Evolutionary conservation across 2,888 invertebrate species (phyloP), one percentile per base, ranked within the genome.

Genomic region (Parthenolecanium corni): DNA sequence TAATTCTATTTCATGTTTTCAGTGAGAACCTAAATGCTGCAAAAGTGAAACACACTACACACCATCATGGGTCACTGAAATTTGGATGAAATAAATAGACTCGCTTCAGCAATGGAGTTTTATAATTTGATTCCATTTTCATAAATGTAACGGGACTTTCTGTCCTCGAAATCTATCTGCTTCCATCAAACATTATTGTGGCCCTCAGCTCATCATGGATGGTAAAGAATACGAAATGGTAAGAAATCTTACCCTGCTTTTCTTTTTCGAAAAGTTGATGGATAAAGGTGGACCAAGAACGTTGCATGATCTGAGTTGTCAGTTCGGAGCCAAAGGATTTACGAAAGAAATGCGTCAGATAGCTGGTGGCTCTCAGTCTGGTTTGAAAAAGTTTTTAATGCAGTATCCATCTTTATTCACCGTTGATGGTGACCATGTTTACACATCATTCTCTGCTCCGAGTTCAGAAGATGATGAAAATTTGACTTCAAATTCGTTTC

Each of bases 241-340:
- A 71, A 81, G 91, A 74, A 94, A 95, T 76, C 86, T 90, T 84
- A 95, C 95, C 71, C 80, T 98, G 73, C 82, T 98, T 73, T 98
- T 98, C 80, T 98, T 98, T 78, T 86, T 97, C 75, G 98, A 98
- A 79, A 87, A 95, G 72, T 81, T 98, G 70, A 84, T 98, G 82
- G 95, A 96, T 76, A 95, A 94, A 78, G 89, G 91, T 70, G 90
- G 91, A 74, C 90, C 94, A 68, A 82, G 96, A 74, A 93, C 94
- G 68, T 81, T 97, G 71, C 95, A 95, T 77, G 97, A 98, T 78
- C 81, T 98, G 70, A 94, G 94, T 74, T 97, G 97, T 76, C 95
- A 97, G 77, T 98, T 98, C 77, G 97, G 97, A 71, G 95, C 96
- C 69, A 94, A 95, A 76, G 96, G 93, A 69, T 98, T 98, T 77